Evolutionary conservation across 2,113 vertebrate species (phyloP).

Genomic region (Pitta sordida): DNA sequence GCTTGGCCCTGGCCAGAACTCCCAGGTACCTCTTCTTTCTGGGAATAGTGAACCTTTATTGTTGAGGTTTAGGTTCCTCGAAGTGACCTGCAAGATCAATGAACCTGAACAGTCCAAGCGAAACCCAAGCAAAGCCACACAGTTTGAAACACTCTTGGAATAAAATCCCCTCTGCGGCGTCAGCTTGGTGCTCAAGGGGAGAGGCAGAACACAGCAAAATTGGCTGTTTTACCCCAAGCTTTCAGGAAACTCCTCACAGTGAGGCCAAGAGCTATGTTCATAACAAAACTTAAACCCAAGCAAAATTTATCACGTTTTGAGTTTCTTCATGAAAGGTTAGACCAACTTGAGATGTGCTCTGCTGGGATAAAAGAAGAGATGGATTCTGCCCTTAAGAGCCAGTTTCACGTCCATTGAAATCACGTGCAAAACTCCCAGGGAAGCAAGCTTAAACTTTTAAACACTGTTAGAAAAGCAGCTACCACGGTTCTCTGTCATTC

Average conservation of each 20-base stretch:
- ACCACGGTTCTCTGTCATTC: slow-evolving; percentile 38
- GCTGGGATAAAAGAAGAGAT: slow-evolving; percentile 16
- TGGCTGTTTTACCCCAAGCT: slow-evolving; percentile 42
- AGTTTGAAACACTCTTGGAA: slow-evolving; percentile 19
- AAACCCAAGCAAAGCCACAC: slow-evolving; percentile 47
- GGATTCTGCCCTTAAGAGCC: slow-evolving; percentile 9
- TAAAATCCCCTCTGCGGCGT: background rate
- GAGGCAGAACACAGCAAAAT: background rate
- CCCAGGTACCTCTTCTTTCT: background rate
- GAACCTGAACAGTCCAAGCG: slow-evolving; percentile 40
- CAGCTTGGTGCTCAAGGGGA: background rate
- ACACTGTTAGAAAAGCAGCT: slow-evolving; percentile 27
- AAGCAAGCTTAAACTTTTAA: slow-evolving; percentile 32
- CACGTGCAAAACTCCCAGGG: background rate
- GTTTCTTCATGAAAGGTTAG: slow-evolving; percentile 46
- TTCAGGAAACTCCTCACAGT: slow-evolving; percentile 26
- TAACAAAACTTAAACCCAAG: slow-evolving; percentile 34
- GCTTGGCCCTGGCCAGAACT: background rate
- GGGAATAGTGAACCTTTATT: background rate
- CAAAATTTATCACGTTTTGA: slow-evolving; percentile 33
- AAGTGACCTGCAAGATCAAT: slow-evolving; percentile 4
- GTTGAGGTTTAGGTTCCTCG: background rate
- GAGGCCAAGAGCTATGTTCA: slow-evolving; percentile 8
- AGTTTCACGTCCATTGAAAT: slow-evolving; percentile 12
- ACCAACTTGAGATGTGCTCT: background rate